Base-by-base conservation (phyloP, 2,888 invertebrate genomes). In the Polyommatus icarus region DNA sequence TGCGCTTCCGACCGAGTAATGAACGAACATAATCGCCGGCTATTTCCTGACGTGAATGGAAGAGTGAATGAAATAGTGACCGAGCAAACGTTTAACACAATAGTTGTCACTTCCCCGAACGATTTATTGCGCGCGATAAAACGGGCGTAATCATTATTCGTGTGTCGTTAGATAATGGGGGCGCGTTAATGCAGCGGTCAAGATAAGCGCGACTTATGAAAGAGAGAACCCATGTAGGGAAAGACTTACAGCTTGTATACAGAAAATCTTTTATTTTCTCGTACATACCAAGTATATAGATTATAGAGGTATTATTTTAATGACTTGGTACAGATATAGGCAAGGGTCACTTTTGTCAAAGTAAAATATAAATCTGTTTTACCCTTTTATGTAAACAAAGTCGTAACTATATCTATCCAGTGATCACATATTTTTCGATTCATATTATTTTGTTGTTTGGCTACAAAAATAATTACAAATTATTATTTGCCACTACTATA, bases 61-160 rank as follows among this genome's bases (percentile, higher is more conserved):
- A 80, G 80, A 82, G 80, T 81, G 81, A 82, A 82, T 82, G 81
- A 79, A 83, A 82, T 79, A 80, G 76, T 81, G 78, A 80, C 79
- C 79, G 81, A 81, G 81, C 81, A 83, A 82, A 82, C 82, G 82
- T 81, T 83, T 80, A 83, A 83, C 82, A 83, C 83, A 84, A 84
- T 83, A 79, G 80, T 81, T 77, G 80, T 77, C 79, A 82, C 79
- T 82, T 82, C 79, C 80, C 78, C 77, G 78, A 79, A 78, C 79
- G 77, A 81, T 80, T 80, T 80, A 81, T 79, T 80, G 81, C 79
- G 79, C 61, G 75, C 59, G 77, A 72, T 76, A 71, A 80, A 79
- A 77, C 78, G 77, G 8, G 75, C 29, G 18, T 3, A 50, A 54
- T 75, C 75, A 24, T 75, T 50, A 75, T 75, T 75, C 50, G 46